Evolutionary conservation across 2,797 vertebrate genomes (phyloP), one percentile per base, ranked within the genome.

Genomic region (Enteromius thamalakanensis): DNA sequence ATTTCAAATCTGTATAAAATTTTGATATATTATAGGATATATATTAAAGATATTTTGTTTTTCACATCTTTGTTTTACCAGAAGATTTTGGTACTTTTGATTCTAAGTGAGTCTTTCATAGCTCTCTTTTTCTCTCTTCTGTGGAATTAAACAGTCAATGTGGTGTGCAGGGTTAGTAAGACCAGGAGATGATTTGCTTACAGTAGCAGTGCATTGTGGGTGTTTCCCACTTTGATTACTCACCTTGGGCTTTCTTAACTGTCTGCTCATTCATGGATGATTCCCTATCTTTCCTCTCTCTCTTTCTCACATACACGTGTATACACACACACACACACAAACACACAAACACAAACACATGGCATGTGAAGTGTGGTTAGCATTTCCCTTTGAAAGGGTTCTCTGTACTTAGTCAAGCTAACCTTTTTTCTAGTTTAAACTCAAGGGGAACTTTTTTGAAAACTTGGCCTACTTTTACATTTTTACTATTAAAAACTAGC

Each of bases 241-340:
- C 69, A 47, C 45, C 23, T 21, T 49, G 40, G 42, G n/a, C 23
- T 49, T 69, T 69, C 21, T 69, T 15, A 72, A 14, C 45, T 72
- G 14, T 71, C 19, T n/a, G 69, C 69, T 72, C 23, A 47, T 72
- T 49, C 69, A 49, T 72, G 45, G 69, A 72, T 26, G 15, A 72
- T 49, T 72, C 69, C 23, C 23, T 47, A n/a, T 49, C 10, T 17
- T 71, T 47, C 34, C 34, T 15, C 6, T 47, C n/a, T 69, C n/a
- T 70, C 2, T 0, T 12, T 70, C 19, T 45, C 21, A 70, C 4
- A 10, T 40, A 34, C 15, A 68, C 19, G 0, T 9, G 19, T 6
- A n/a, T 1, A 17, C 1, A n/a, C 7, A 2, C 8, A 32, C n/a
- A 64, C 58, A 29, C 58, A 8, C 29, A 32, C 29, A 32, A 2